These are phyloP conservation scores for Tetragnatha montana DNA, from an alignment of 2,888 invertebrate genomes.

Conservation along the genomic window DNA sequence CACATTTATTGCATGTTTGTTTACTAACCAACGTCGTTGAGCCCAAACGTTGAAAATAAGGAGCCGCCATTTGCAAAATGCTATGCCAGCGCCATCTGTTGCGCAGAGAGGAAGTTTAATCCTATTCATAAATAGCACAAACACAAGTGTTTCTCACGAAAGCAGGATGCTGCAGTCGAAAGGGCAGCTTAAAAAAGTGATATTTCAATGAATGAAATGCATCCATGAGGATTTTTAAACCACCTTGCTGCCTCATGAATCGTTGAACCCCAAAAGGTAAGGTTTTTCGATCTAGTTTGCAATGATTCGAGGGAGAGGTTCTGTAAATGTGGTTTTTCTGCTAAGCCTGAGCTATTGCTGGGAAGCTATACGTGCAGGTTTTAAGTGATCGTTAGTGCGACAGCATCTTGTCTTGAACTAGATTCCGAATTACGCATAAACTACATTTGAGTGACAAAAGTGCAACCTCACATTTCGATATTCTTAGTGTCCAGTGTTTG, in stretches of 20 bases:
- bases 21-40: neutral
- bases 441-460: neutral
- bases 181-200: neutral
- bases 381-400: constrained; percentile 44
- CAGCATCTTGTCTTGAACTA: constrained; percentile 37
- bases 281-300: no score
- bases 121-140: constrained; percentile 25
- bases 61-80: constrained; percentile 31
- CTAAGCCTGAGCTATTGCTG: constrained; percentile 50
- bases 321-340: constrained; percentile 30
- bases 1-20: constrained; percentile 21
- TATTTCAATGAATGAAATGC: no score
- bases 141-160: neutral
- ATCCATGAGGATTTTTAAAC: no score
- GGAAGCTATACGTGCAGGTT: constrained; percentile 54
- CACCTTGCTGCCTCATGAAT: no score
- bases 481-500: no score
- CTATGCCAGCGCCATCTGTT: constrained; percentile 20
- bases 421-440: constrained; percentile 41
- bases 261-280: no score
- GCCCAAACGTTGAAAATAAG: neutral
- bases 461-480: no score
- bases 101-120: neutral
- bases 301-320: neutral
- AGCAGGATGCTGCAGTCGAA: constrained; percentile 27